These are phyloP conservation scores for Cataglyphis albicans DNA, from an alignment of 2,888 invertebrate genomes.

Conservation along the genomic window DNA sequence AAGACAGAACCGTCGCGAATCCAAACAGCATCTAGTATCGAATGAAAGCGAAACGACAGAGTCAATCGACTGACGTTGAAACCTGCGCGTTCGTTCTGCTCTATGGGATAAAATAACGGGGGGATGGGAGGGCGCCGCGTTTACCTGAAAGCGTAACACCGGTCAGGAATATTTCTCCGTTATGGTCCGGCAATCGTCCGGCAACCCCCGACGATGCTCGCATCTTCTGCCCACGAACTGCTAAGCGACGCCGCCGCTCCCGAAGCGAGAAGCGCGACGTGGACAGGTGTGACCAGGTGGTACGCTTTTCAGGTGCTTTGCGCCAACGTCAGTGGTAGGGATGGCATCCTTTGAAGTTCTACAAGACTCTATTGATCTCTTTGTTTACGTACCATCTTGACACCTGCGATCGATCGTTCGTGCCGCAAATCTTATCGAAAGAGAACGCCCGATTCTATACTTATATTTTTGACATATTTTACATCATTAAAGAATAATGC, in stretches of 20 bases:
- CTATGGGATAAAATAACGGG: constrained; percentile 57
- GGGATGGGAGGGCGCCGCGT: constrained; percentile 47
- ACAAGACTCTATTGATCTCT: constrained; percentile 32
- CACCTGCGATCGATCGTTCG: constrained; percentile 64
- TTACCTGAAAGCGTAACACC: constrained; percentile 59
- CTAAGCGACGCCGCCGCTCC: constrained; percentile 52
- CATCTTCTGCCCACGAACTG: constrained; percentile 52
- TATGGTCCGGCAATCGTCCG: constrained; percentile 69
- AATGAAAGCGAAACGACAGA: not conserved
- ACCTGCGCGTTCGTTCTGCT: constrained; percentile 53
- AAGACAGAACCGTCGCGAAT: not conserved
- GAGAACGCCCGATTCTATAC: not conserved
- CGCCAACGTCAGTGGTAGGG: constrained; percentile 21
- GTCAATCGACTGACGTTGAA: constrained; percentile 10
- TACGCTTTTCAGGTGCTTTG: constrained; percentile 58
- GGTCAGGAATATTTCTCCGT: constrained; percentile 55
- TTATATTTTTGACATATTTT: not conserved
- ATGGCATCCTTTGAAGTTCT: constrained; percentile 45
- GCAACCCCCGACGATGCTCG: constrained; percentile 66
- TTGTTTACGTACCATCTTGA: constrained; percentile 55
- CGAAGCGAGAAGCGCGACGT: constrained; percentile 75
- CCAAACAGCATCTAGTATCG: not conserved
- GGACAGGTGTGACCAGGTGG: constrained; percentile 81
- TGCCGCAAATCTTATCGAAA: constrained; percentile 8
- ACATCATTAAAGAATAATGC: not conserved